Evolutionary conservation across 1,140 invertebrate genomes (phyloP), one percentile per base, ranked within the genome.

Genomic region (Caenorhabditis inopinata): DNA sequence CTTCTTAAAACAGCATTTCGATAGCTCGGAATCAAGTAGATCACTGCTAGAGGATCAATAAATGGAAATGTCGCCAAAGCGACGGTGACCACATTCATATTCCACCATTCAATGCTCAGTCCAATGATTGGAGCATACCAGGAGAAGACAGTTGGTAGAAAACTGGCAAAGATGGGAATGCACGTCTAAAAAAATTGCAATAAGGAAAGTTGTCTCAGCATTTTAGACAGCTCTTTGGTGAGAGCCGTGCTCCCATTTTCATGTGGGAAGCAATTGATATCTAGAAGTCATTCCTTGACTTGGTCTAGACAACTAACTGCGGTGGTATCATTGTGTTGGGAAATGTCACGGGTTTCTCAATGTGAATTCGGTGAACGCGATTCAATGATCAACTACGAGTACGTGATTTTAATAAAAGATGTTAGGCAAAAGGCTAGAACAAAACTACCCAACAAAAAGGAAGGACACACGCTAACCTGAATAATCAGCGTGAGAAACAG

Each of bases 51-150:
- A 5, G 58, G 58, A 32, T 68, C 58, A 21, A 68, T 68, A 21
- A 29, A 68, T 16, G 58, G 58, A 18, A 68, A 68, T 0, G 58
- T 32, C 18, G 58, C 29, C 6, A 68, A 18, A 7, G 58, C 58
- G n/a, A 68, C 32, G 12, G 58, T 68, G 3, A 32, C 3, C 1
- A 68, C 58, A 18, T 68, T 68, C 12, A 32, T 68, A 21, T 68
- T 68, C 58, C 58, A 68, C 58, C 58, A 68, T 18, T 32, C 58
- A 42, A 68, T 68, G 32, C 38, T 21, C 0, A 38, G 14, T 6
- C 32, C 58, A 2, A 68, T 11, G 9, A 68, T 68, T 68, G 58
- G 58, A 7, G 58, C 58, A 21, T 68, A 68, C 58, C 58, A 68
- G 1, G 58, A 68, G 58, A 68, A 21, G 27, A 68, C 58, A 29